Conservation (phyloP, 1,140 invertebrate species). For the Leptoteleia sp. region DNA sequence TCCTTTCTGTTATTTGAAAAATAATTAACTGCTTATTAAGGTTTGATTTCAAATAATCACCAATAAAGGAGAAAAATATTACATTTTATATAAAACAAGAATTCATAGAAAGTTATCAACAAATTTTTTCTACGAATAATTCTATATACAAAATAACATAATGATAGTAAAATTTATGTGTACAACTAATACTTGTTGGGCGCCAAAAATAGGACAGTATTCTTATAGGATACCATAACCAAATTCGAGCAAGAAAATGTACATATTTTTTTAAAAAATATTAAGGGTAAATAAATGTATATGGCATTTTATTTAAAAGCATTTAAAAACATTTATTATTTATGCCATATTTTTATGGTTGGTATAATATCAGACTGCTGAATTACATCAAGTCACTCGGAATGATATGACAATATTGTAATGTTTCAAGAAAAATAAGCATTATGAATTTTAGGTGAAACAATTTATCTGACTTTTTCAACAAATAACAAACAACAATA, state of each 20-base stretch:
- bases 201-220: conserved; percentile 10
- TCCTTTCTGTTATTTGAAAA: conserved; percentile 67
- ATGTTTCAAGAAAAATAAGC: not conserved
- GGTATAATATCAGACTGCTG: not conserved
- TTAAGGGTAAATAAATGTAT: too few species aligned
- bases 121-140: too few species aligned
- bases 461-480: not conserved
- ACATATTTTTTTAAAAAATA: not conserved
- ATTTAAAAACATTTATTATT: not conserved
- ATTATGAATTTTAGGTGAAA: not conserved
- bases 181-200: too few species aligned
- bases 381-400: conserved; percentile 13
- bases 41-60: too few species aligned
- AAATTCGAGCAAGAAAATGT: conserved; percentile 1
- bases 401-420: conserved; percentile 22
- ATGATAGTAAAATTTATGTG: too few species aligned
- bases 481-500: conserved; percentile 1
- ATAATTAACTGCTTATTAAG: not conserved
- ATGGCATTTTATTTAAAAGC: not conserved
- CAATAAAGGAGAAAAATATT: too few species aligned
- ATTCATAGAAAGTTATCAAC: too few species aligned
- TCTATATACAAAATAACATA: too few species aligned
- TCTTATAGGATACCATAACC: conserved; percentile 21
- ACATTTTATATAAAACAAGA: too few species aligned
- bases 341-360: not conserved